Evolutionary conservation across 2,113 vertebrate species (phyloP).

Genomic region (Chionomys nivalis): DNA sequence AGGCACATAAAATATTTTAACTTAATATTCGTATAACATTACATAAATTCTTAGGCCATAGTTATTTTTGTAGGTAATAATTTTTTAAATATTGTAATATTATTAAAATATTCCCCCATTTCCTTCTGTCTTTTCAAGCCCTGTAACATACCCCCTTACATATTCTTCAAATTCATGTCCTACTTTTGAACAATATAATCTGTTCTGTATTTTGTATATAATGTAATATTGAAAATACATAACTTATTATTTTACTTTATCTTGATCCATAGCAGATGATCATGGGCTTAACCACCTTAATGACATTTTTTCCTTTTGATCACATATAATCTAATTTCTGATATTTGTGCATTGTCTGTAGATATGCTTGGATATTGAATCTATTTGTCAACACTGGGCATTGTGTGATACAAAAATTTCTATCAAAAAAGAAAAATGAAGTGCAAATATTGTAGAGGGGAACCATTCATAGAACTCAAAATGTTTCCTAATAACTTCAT

Average conservation of each 20-base stretch:
- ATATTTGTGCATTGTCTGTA: neutral
- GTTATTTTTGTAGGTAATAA: neutral
- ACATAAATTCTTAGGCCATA: neutral
- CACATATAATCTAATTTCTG: neutral
- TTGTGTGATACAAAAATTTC: neutral
- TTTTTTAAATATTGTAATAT: neutral
- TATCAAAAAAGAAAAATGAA: neutral
- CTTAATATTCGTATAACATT: neutral
- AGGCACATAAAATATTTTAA: neutral
- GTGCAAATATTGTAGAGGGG: accelerated
- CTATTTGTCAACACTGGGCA: neutral
- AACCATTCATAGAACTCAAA: neutral
- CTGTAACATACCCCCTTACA: too few species aligned
- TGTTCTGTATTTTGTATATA: neutral
- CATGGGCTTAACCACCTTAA: neutral
- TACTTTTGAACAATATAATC: neutral
- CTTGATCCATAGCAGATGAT: neutral
- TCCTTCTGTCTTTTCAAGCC: neutral
- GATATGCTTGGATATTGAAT: neutral
- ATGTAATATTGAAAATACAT: neutral
- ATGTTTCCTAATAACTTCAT: neutral
- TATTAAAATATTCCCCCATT: neutral
- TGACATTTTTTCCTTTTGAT: neutral
- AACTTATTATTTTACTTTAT: neutral
- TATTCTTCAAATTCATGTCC: neutral